Conservation (phyloP, 2,888 invertebrate species). For the Cetonia aurata region DNA sequence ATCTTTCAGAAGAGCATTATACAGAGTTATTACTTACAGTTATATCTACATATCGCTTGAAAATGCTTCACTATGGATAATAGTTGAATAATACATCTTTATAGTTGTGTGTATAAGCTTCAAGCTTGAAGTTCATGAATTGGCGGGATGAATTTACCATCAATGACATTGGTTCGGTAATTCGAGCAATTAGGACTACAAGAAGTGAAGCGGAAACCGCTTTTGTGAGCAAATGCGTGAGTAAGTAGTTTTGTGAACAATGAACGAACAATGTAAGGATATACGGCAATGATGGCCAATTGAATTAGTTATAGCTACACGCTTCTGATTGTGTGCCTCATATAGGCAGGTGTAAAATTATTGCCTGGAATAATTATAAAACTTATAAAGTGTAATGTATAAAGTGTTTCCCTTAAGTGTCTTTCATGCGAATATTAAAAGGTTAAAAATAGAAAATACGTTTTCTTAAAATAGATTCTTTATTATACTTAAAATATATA, state of each 20-base stretch:
- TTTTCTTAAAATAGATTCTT: conserved; percentile 31
- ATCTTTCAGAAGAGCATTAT: too few species aligned
- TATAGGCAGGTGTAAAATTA: background rate
- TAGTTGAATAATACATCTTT: too few species aligned
- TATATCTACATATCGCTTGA: too few species aligned
- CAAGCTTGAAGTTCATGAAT: conserved; percentile 16
- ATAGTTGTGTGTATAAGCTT: conserved; percentile 25
- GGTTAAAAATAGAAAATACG: background rate
- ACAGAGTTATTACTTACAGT: too few species aligned
- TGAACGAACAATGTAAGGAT: background rate
- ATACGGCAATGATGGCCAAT: background rate
- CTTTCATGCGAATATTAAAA: too few species aligned
- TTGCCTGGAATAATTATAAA: too few species aligned
- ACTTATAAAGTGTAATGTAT: too few species aligned
- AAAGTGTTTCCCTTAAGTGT: too few species aligned
- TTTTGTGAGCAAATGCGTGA: conserved; percentile 8
- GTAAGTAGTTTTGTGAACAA: conserved; percentile 1
- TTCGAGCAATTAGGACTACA: background rate
- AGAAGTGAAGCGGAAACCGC: conserved; percentile 11
- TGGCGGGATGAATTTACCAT: conserved; percentile 7
- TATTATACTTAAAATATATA: conserved; percentile 35
- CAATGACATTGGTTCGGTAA: conserved; percentile 1
- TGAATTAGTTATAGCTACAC: conserved; percentile 7
- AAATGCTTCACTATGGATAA: too few species aligned
- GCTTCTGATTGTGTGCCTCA: background rate